Percentiles rank a stretch among this genome's conserved stretches.
These are phyloP conservation scores for Chromis chromis DNA, from an alignment of 2,797 vertebrate genomes.

Conservation along the genomic window DNA sequence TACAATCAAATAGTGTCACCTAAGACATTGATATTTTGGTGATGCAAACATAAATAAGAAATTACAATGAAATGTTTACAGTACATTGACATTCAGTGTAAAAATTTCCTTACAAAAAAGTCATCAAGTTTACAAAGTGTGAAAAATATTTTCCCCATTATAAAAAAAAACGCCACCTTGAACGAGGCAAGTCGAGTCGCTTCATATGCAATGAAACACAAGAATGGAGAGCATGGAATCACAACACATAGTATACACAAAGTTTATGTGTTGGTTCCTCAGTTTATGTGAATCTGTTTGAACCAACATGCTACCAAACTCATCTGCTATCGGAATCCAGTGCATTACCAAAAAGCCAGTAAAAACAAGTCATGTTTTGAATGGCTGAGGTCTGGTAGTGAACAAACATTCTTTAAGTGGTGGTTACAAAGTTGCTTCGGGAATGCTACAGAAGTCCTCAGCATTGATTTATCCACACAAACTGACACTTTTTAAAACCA, in stretches of 20 bases:
- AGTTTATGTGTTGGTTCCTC: conserved; percentile 37
- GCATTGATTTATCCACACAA: conserved; percentile 28
- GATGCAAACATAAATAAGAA: conserved; percentile 65
- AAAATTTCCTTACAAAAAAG: conserved; percentile 89
- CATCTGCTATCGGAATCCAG: conserved; percentile 6
- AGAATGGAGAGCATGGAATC: conserved; percentile 38
- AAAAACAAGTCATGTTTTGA: conserved; percentile 34
- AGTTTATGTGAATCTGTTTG: conserved; percentile 21
- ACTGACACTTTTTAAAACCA: conserved; percentile 32
- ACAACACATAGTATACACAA: conserved; percentile 43
- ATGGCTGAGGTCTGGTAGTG: conserved; percentile 45
- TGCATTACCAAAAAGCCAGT: conserved; percentile 47
- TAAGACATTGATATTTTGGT: conserved; percentile 48
- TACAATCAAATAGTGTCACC: conserved; percentile 68
- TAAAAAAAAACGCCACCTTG: conserved; percentile 93
- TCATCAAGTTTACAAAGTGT: conserved; percentile 89
- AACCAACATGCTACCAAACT: conserved; percentile 65
- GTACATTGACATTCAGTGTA: conserved; percentile 73
- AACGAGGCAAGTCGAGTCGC: conserved; percentile 91
- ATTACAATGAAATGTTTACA: conserved; percentile 60
- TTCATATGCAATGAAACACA: conserved; percentile 80
- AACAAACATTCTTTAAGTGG: conserved; percentile 41
- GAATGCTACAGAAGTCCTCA: conserved; percentile 65
- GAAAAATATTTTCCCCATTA: conserved; percentile 90
- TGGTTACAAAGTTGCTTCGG: conserved; percentile 39